Conservation (phyloP, 2,113 vertebrate species). For the Bubo scandiacus region DNA sequence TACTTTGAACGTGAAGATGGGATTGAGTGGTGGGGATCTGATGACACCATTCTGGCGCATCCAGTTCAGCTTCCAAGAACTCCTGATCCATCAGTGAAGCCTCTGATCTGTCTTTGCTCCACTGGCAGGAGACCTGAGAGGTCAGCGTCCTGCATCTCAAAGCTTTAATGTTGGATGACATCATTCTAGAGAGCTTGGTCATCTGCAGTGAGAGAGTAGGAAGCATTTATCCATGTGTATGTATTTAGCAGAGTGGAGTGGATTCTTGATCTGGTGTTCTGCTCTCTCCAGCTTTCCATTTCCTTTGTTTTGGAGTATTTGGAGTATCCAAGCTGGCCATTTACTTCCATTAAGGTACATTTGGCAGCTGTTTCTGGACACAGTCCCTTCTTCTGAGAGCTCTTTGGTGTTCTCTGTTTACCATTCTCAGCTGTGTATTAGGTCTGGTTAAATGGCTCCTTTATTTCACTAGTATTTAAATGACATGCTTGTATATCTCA, state of each 20-base stretch:
- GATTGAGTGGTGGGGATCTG: neutral
- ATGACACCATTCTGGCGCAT: neutral
- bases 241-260: slow-evolving; percentile 6
- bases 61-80: neutral
- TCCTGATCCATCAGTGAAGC: neutral
- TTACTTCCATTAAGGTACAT: slow-evolving; percentile 24
- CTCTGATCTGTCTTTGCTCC: neutral
- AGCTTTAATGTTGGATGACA: neutral
- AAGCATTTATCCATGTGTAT: slow-evolving; percentile 6
- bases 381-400: neutral
- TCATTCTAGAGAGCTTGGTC: neutral
- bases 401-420: slow-evolving; percentile 39
- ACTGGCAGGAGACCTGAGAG: neutral
- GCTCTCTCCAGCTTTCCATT: slow-evolving; percentile 19
- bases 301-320: slow-evolving; percentile 46
- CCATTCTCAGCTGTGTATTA: slow-evolving; percentile 41
- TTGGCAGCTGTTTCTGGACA: slow-evolving; percentile 48
- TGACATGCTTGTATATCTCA: neutral
- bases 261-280: neutral
- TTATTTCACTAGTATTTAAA: slow-evolving; percentile 30
- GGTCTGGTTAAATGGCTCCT: slow-evolving; percentile 12
- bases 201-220: neutral
- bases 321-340: neutral
- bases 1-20: neutral
- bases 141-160: neutral